Conservation (phyloP, 2,113 vertebrate genomes). For the Ochotona curzoniae region DNA sequence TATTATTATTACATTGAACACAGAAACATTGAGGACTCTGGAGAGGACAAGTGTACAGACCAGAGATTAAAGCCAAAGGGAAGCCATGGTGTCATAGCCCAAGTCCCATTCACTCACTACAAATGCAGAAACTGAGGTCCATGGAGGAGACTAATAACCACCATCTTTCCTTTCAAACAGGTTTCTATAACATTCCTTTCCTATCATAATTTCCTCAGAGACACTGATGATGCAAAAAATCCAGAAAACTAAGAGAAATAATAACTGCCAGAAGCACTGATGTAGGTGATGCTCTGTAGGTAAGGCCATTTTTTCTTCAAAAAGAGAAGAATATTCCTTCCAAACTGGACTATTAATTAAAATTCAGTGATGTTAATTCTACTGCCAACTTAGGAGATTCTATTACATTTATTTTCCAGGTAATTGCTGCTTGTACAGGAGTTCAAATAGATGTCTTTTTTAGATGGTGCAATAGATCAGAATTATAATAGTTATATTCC, state of each 20-base stretch:
- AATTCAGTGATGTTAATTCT: constrained; percentile 80
- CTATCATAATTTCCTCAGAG: not conserved
- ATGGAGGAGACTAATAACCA: rapidly evolving
- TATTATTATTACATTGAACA: not conserved
- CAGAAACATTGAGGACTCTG: not conserved
- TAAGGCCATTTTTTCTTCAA: constrained; percentile 52
- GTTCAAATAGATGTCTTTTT: constrained; percentile 80
- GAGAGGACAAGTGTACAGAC: not conserved
- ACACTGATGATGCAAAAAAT: not conserved
- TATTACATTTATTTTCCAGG: constrained; percentile 83
- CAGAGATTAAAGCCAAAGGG: not conserved
- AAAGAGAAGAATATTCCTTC: constrained; percentile 58
- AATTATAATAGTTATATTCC: constrained; percentile 77
- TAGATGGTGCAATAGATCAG: constrained; percentile 81
- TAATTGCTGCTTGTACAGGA: constrained; percentile 82
- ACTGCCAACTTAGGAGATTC: constrained; percentile 77
- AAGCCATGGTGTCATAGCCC: not conserved
- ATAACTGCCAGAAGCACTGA: not conserved
- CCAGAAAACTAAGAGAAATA: not conserved
- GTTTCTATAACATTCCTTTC: not conserved
- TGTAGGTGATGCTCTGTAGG: not conserved
- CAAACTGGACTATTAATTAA: constrained; percentile 80
- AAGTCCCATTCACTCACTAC: not conserved
- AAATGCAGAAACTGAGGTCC: not conserved
- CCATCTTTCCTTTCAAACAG: not conserved